Conservation (phyloP, 2,888 invertebrate species). For the Caenorhabditis doughertyi region DNA sequence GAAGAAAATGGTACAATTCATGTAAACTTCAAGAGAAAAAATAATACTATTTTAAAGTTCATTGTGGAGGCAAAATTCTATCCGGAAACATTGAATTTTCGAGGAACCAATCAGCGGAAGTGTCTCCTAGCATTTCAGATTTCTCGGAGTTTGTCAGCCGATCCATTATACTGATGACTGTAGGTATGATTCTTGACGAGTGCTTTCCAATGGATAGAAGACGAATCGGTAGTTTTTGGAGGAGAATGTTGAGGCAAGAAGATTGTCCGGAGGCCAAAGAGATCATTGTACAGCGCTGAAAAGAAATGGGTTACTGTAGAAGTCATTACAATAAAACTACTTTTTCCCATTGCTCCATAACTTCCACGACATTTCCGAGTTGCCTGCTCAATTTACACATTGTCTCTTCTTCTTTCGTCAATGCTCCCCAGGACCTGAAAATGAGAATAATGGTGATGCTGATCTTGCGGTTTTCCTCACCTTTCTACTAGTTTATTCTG, state of each 20-base stretch:
- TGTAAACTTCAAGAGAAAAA: too few species aligned
- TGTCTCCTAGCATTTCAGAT: conserved; percentile 38
- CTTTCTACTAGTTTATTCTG: conserved; percentile 1
- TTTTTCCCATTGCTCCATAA: conserved; percentile 37
- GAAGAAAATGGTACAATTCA: too few species aligned
- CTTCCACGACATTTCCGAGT: conserved; percentile 11
- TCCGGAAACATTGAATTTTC: conserved; percentile 22
- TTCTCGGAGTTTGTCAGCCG: conserved; percentile 34
- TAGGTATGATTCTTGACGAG: conserved; percentile 24
- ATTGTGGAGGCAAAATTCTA: background rate
- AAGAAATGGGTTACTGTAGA: background rate
- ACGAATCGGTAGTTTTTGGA: conserved; percentile 34
- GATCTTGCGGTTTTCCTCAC: background rate
- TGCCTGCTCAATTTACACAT: conserved; percentile 6
- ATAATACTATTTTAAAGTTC: too few species aligned
- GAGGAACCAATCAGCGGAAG: conserved; percentile 33
- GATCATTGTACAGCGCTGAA: conserved; percentile 39
- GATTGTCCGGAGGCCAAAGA: conserved; percentile 15
- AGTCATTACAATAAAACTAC: conserved; percentile 15
- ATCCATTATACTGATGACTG: conserved; percentile 27
- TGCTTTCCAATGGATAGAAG: conserved; percentile 44
- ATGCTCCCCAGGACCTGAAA: conserved; percentile 28
- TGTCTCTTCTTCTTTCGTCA: conserved; percentile 44
- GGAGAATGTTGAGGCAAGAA: conserved; percentile 34
- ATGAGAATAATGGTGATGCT: background rate